Evolutionary conservation across 2,113 vertebrate genomes (phyloP), one percentile per base, ranked within the genome.

Genomic region (Riparia riparia): DNA sequence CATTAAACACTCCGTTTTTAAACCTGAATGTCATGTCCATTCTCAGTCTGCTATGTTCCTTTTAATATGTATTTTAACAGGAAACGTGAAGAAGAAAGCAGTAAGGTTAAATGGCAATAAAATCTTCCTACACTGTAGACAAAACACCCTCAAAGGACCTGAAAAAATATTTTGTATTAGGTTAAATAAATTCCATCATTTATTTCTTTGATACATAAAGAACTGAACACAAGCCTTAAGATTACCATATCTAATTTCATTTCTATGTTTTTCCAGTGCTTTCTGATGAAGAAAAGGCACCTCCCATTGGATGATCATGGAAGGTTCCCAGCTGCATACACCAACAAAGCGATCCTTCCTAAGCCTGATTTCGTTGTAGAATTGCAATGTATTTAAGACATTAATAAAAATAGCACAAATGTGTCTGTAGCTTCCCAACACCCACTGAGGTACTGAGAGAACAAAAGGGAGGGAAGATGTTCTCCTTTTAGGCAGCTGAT

Each of bases 1-100:
- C 94, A 97, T 97, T 98, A 98, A 97, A 97, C 78, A 95, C 93
- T 95, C 95, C 10, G 60, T 71, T 97, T 98, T 97, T 93, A 97
- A 97, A 96, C 94, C 78, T 64, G 73, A 77, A 92, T 88, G 74
- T 94, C 95, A 95, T 32, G 80, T 95, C 95, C 90, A 85, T 92
- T 86, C 80, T 70, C 42, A 90, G 58, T 17, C 81, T 94, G 81
- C 66, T 85, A 93, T 8, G 32, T 81, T 95, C 76, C 54, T 82
- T 97, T 97, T 91, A 93, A 86, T 97, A 98, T 9, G 8, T 73
- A 74, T 97, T 93, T 68, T 82, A 90, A 88, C 87, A 87, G 76
- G 90, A 97, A 94, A 71, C 0, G 25, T 82, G 68, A 74, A 91
- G 53, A 86, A 50, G 29, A 84, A 71, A 89, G 91, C 49, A 10